A percentile compares a stretch with the other conserved stretches of the same genome.
These are phyloP conservation scores for Romanomermis culicivorax DNA, from an alignment of 2,888 invertebrate genomes.

Conservation along the genomic window DNA sequence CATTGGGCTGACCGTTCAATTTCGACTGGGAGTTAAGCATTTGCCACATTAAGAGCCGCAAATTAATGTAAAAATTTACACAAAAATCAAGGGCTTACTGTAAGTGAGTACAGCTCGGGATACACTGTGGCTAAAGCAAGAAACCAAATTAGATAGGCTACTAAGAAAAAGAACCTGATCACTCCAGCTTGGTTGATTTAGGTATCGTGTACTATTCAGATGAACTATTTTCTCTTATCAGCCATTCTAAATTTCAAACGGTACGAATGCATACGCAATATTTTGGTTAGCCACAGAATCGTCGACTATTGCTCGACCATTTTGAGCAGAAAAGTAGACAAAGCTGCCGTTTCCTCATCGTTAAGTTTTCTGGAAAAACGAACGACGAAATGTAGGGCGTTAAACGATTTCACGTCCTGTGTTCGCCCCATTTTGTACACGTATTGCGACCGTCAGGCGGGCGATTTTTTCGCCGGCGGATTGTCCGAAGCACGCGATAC, in stretches of 20 bases:
- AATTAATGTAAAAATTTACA: too few species aligned
- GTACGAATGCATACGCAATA: conserved; percentile 2
- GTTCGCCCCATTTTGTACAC: neutral
- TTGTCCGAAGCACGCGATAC: neutral
- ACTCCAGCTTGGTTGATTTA: too few species aligned
- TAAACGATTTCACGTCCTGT: neutral
- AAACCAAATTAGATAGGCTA: too few species aligned
- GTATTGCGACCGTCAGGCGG: neutral
- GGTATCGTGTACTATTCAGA: too few species aligned
- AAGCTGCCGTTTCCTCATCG: neutral
- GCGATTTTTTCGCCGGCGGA: neutral
- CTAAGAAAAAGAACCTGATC: too few species aligned
- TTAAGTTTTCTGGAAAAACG: neutral
- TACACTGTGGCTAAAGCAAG: too few species aligned
- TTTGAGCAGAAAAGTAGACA: neutral
- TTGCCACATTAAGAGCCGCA: too few species aligned
- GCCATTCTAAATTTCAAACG: neutral
- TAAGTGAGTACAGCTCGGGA: too few species aligned
- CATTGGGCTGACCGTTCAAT: too few species aligned
- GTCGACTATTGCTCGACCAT: neutral
- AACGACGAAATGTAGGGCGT: neutral
- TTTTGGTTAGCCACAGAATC: neutral
- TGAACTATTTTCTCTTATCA: neutral
- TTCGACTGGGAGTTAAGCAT: too few species aligned
- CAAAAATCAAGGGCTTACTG: too few species aligned